Conservation (phyloP, 2,888 invertebrate species). For the Noctua comes region DNA sequence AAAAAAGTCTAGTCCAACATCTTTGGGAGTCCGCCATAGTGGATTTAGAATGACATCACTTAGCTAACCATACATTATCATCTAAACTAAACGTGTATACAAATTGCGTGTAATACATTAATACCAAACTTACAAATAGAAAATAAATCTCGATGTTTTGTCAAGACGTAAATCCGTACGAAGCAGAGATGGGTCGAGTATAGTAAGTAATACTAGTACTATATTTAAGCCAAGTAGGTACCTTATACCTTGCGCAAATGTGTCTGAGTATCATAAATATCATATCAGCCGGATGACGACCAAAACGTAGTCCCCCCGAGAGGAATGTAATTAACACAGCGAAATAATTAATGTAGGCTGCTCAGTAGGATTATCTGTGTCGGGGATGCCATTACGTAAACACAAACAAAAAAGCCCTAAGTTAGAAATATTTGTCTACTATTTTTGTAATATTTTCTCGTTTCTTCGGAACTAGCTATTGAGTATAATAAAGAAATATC, state of each 20-base stretch:
- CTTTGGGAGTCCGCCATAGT: no score
- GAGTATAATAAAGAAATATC: constrained; percentile 20
- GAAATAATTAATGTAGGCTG: constrained; percentile 45
- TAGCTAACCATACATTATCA: no score
- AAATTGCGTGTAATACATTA: not conserved
- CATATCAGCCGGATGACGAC: constrained; percentile 28
- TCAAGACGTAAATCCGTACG: not conserved
- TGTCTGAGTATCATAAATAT: constrained; percentile 29
- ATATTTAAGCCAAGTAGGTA: not conserved
- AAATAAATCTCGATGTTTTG: not conserved
- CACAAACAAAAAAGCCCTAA: constrained; percentile 15
- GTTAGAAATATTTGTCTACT: constrained; percentile 8
- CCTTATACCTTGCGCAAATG: constrained; percentile 1
- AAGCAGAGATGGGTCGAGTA: not conserved
- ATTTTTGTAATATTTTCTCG: constrained; percentile 18
- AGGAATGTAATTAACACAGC: constrained; percentile 49
- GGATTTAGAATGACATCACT: no score
- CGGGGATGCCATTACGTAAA: constrained; percentile 28
- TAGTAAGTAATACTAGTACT: not conserved
- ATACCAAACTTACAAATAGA: not conserved
- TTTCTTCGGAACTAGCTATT: not conserved
- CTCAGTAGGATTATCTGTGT: constrained; percentile 26
- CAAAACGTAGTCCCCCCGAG: constrained; percentile 21
- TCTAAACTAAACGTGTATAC: no score
- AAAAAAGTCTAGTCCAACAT: no score